Evolutionary conservation across 2,113 vertebrate species (phyloP), one percentile per base, ranked within the genome.

Genomic region (Struthidea cinerea): DNA sequence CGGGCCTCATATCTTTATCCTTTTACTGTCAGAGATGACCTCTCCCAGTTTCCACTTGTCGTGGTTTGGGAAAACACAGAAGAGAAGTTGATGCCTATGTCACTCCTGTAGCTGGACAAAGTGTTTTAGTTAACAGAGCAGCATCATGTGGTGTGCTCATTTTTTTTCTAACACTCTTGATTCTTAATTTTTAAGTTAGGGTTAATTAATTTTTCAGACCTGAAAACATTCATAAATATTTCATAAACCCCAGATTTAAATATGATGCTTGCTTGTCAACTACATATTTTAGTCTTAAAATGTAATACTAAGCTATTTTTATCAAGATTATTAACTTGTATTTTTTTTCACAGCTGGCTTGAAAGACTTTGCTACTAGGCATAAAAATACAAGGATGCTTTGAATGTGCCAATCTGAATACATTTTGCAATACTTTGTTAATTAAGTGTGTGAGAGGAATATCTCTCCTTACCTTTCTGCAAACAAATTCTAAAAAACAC

Each of bases 341-440:
- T 84, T 89, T 55, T 93, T 96, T 90, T 94, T 60, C 60, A 37
- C 32, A 92, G 53, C 32, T 93, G 77, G 12, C 42, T 91, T 94
- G 53, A 94, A 97, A 81, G 32, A 53, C 83, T 95, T 96, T 93
- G 49, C 80, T 94, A 39, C 61, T 78, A 96, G 74, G 32, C 35
- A 85, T 2, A 83, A 30, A 59, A 27, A n/a, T 83, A 65, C 73
- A 93, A 82, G 81, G 53, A 65, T 80, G 44, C 68, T 94, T 96
- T 59, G 28, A 90, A 83, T 81, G 55, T 89, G 46, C 85, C 35
- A 89, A 33, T 57, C 13, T 47, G 49, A 96, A 70, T 35, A 78
- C 2, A 60, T 79, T 74, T 89, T 85, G 7, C 65, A 84, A 92
- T 49, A 26, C 24, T 49, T 49, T 92, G 68, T 73, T 84, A 96